Percentiles rank a stretch among this genome's conserved stretches.
These are phyloP conservation scores for Forficula auricularia DNA, from an alignment of 1,140 invertebrate species.

Conservation along the genomic window DNA sequence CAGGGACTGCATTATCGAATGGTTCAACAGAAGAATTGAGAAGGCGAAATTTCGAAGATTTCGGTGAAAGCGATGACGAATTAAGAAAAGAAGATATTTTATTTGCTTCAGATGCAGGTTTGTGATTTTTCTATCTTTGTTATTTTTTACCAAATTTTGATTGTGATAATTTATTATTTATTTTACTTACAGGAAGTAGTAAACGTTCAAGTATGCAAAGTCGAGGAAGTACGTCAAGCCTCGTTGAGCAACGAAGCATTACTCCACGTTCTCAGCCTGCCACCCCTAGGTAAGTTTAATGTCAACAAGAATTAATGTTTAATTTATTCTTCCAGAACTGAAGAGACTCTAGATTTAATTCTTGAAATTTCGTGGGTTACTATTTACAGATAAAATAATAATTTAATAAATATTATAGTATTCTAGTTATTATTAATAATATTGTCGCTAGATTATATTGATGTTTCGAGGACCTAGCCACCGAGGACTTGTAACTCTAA, in stretches of 20 bases:
- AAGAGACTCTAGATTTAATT: no score
- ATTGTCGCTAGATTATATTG: no score
- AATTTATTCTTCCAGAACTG: no score
- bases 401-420: no score
- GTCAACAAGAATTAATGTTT: not conserved
- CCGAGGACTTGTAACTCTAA: no score
- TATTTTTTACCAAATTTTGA: constrained; percentile 8
- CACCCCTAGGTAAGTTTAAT: constrained; percentile 58
- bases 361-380: no score
- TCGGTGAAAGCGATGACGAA: constrained; percentile 76
- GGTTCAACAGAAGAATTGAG: constrained; percentile 31
- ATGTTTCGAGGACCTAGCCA: no score
- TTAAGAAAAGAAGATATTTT: constrained; percentile 69
- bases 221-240: constrained; percentile 68
- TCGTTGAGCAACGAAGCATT: constrained; percentile 59
- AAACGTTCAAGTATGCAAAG: constrained; percentile 79
- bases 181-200: constrained; percentile 41
- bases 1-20: constrained; percentile 35
- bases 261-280: constrained; percentile 72
- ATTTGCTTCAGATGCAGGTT: constrained; percentile 57
- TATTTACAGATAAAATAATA: no score
- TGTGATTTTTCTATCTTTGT: constrained; percentile 18
- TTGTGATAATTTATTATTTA: not conserved
- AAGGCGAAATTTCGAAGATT: constrained; percentile 55
- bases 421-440: no score